Conservation (phyloP, 2,797 vertebrate genomes). For the Enteromius unitaeniatus region DNA sequence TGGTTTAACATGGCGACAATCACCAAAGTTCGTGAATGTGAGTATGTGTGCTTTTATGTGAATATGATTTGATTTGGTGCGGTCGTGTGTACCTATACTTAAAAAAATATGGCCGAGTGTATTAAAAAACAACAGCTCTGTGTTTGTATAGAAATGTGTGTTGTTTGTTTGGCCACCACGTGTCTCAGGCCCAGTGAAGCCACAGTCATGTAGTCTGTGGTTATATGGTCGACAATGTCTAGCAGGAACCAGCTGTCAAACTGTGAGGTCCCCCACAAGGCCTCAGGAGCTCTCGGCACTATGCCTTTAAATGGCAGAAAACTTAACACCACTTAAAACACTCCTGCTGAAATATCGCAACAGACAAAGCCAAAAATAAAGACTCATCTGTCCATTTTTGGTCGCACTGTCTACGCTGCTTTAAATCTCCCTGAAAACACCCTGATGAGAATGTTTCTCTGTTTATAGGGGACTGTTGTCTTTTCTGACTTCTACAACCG, state of each 20-base stretch:
- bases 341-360: slow-evolving; percentile 19
- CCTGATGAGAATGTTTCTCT: background rate
- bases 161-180: slow-evolving; percentile 67
- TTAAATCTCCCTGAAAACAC: background rate
- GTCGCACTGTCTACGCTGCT: background rate
- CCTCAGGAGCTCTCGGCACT: slow-evolving; percentile 58
- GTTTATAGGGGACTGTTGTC: background rate
- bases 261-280: slow-evolving; percentile 56
- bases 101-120: slow-evolving; percentile 7
- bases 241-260: slow-evolving; percentile 67
- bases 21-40: slow-evolving; percentile 52
- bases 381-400: slow-evolving; percentile 56
- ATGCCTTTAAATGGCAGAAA: slow-evolving; percentile 50
- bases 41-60: slow-evolving; percentile 53
- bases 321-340: slow-evolving; percentile 64
- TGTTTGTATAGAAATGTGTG: slow-evolving; percentile 53
- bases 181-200: slow-evolving; percentile 70
- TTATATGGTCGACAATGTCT: slow-evolving; percentile 68
- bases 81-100: slow-evolving; percentile 53
- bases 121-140: slow-evolving; percentile 20
- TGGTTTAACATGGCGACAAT: slow-evolving; percentile 25
- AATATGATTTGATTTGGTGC: slow-evolving; percentile 50
- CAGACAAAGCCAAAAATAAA: slow-evolving; percentile 41
- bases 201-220: slow-evolving; percentile 77
- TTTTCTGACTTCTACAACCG: background rate